These are phyloP conservation scores for Sturmia bella DNA, from an alignment of 2,888 invertebrate genomes.

Conservation along the genomic window DNA sequence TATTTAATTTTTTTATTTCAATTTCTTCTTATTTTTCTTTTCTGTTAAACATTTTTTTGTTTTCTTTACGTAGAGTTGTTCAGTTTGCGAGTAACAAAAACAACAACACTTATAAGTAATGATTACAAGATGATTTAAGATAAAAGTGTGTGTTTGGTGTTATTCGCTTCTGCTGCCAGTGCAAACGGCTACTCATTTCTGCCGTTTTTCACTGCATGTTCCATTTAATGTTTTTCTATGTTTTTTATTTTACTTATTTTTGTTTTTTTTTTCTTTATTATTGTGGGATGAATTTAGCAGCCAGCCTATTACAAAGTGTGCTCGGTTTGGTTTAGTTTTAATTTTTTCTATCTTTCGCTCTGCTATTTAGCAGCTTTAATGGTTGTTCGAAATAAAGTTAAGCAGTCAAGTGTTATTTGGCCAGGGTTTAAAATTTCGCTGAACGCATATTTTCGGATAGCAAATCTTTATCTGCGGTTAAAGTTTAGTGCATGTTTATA, in stretches of 20 bases:
- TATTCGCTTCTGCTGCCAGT: constrained; percentile 63
- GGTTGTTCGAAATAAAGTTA: constrained; percentile 24
- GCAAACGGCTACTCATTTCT: constrained; percentile 40
- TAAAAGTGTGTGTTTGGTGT: constrained; percentile 67
- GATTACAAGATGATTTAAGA: constrained; percentile 73
- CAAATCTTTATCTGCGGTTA: constrained; percentile 45
- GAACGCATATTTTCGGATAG: constrained; percentile 62
- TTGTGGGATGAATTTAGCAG: constrained; percentile 62
- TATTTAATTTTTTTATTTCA: constrained; percentile 44
- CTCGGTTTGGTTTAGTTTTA: constrained; percentile 34
- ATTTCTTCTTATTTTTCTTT: constrained; percentile 22
- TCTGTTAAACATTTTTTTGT: constrained; percentile 42
- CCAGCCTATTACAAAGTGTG: constrained; percentile 36
- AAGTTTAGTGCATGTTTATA: constrained; percentile 41
- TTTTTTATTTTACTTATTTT: constrained; percentile 9
- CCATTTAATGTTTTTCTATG: constrained; percentile 39
- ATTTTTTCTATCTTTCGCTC: constrained; percentile 42
- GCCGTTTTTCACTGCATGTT: constrained; percentile 25
- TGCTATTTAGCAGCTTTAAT: constrained; percentile 61
- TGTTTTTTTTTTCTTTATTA: constrained; percentile 11
- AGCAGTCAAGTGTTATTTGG: constrained; percentile 65
- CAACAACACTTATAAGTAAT: constrained; percentile 71
- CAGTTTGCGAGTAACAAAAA: constrained; percentile 62
- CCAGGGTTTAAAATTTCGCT: constrained; percentile 62
- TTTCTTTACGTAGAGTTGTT: constrained; percentile 50